Percentiles rank a stretch among this genome's conserved stretches.
Conservation (phyloP, 2,113 vertebrate species). For the Monopterus albus region DNA sequence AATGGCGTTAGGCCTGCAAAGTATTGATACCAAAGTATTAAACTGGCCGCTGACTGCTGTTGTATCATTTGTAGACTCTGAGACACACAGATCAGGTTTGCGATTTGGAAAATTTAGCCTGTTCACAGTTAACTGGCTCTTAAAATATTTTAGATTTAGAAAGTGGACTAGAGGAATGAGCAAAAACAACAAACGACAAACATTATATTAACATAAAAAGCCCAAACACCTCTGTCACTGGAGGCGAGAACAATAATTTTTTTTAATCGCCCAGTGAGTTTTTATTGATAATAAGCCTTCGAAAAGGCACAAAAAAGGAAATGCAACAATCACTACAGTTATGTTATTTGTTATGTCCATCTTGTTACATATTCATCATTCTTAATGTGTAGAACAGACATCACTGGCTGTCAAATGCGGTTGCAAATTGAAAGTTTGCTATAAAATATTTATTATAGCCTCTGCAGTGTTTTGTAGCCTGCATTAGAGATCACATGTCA, state of each 20-base stretch:
- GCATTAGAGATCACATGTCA: not conserved
- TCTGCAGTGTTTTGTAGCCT: not conserved
- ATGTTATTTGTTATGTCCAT: no score
- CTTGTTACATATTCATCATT: not conserved
- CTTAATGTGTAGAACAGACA: not conserved
- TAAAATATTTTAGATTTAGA: not conserved
- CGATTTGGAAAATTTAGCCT: no score
- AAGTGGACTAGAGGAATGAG: not conserved
- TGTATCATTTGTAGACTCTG: not conserved
- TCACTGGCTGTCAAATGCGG: not conserved
- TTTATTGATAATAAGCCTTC: not conserved
- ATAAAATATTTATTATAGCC: not conserved
- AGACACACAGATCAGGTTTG: no score
- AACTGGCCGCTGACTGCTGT: slow-evolving; percentile 1
- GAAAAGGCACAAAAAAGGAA: no score
- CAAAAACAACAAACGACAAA: no score
- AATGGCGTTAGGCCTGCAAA: slow-evolving; percentile 34
- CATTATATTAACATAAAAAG: not conserved
- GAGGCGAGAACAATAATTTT: not conserved
- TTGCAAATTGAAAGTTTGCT: not conserved
- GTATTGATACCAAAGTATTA: slow-evolving; percentile 46
- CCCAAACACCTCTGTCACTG: no score
- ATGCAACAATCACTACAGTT: not conserved
- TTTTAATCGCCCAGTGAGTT: not conserved
- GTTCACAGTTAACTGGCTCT: not conserved